phyloP scores from a whole-genome alignment of 2,113 vertebrate genomes.

The Boulengeromyrus knoepffleri region DNA sequence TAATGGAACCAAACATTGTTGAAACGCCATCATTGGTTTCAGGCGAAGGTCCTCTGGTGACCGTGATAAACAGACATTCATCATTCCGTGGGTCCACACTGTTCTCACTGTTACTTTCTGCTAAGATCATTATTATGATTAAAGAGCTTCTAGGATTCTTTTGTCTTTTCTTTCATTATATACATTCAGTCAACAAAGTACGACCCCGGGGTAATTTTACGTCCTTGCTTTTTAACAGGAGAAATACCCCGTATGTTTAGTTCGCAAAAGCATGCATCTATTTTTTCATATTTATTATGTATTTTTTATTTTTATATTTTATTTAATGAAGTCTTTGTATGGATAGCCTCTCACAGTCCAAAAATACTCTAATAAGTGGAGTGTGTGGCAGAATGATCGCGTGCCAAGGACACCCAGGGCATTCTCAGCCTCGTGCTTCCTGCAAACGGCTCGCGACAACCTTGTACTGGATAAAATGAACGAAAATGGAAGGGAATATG shows the following conservation, averaged over 20 bases:
- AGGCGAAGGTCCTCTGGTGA: neutral
- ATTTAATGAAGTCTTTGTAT: neutral
- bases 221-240: slow-evolving; percentile 15
- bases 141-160: slow-evolving; percentile 38
- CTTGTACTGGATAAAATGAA: neutral
- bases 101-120: slow-evolving; percentile 27
- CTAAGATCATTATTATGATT: slow-evolving; percentile 22
- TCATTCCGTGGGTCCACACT: slow-evolving; percentile 52
- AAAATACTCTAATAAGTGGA: neutral
- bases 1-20: slow-evolving; percentile 42
- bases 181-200: slow-evolving; percentile 26
- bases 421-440: neutral
- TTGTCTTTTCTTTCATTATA: slow-evolving; percentile 27
- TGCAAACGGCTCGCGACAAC: neutral
- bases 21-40: neutral
- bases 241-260: slow-evolving; percentile 15
- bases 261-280: slow-evolving; percentile 21
- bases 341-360: neutral
- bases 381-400: neutral
- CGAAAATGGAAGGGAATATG: neutral
- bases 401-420: neutral
- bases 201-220: slow-evolving; percentile 7
- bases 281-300: neutral
- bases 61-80: slow-evolving; percentile 54
- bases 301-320: neutral